Base-by-base conservation (phyloP, 2,797 vertebrate genomes). In the Parauchenoglanis ngamensis region DNA sequence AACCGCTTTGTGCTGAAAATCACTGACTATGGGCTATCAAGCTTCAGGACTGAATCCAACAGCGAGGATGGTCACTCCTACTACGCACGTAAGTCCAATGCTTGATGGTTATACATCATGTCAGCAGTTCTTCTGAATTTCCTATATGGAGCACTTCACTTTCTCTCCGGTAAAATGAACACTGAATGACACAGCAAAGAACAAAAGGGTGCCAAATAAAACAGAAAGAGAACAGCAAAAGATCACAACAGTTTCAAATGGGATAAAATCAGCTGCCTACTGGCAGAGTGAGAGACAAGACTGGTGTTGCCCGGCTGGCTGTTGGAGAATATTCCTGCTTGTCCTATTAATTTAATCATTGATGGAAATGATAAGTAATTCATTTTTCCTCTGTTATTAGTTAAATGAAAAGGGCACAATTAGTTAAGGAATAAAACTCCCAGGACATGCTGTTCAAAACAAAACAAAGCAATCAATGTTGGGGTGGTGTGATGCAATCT, bases 1-100 rank as follows among this genome's bases (percentile, higher is more conserved):
- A 97, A 97, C 23, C 97, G 98, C 87, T 99, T 99, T 2, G 98
- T 99, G 84, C 95, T 99, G 86, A 99, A 98, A 94, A 97, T 99
- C 95, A 98, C 98, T 0, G 98, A 99, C 93, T 98, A 98, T 0
- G 98, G 98, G 4, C 89, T 99, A 86, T 96, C 96, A 93, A 98
- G 96, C 91, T 97, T 99, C 88, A 94, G 95, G 3, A 67, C 89
- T 0, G 91, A 94, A 0, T 89, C 93, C 0, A 93, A 96, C 52
- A 83, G 91, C 0, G 96, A 96, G 0, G 97, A 98, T 52, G 93
- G 94, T 15, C 96, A 98, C 10, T 92, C 92, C 3, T 96, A 96
- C 91, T 98, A 97, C 15, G 96, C 97, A 90, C 97, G 98, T 99
- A 93, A 97, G 98, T 94, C 40, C n/a, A 12, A 23, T 59, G 52